phyloP scores from a whole-genome alignment of 2,888 invertebrate genomes.

The Andrena dorsata region DNA sequence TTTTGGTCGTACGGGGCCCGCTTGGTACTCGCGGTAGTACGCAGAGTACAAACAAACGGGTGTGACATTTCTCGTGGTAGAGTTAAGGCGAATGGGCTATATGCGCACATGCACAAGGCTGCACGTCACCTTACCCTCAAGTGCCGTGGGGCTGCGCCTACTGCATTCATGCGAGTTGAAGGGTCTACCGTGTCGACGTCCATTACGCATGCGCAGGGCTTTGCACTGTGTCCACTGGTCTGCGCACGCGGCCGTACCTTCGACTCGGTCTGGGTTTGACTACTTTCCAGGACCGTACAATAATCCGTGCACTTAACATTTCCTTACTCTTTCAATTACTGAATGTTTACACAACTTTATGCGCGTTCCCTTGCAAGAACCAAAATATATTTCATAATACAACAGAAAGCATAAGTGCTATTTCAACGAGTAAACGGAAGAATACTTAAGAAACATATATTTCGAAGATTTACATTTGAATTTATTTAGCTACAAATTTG shows the following conservation, averaged over 20 bases:
- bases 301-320: constrained; percentile 16
- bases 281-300: constrained; percentile 62
- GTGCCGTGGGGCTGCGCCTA: constrained; percentile 65
- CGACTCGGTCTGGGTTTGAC: constrained; percentile 61
- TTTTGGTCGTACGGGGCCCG: neutral
- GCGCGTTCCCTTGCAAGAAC: neutral
- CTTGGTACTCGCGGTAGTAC: constrained; percentile 13
- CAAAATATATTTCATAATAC: neutral
- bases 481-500: neutral
- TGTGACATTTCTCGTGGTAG: constrained; percentile 57
- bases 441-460: neutral
- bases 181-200: constrained; percentile 60
- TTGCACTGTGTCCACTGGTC: constrained; percentile 59
- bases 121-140: constrained; percentile 67
- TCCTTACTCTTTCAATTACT: neutral
- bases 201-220: constrained; percentile 66
- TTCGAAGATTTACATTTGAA: neutral
- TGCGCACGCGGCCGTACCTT: constrained; percentile 67
- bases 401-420: neutral
- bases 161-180: constrained; percentile 68
- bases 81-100: constrained; percentile 60
- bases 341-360: neutral
- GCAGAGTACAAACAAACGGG: constrained; percentile 45
- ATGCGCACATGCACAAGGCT: constrained; percentile 62
- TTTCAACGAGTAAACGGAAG: neutral